Conservation (phyloP, 2,888 invertebrate genomes). For the Amphipoea oculea region DNA sequence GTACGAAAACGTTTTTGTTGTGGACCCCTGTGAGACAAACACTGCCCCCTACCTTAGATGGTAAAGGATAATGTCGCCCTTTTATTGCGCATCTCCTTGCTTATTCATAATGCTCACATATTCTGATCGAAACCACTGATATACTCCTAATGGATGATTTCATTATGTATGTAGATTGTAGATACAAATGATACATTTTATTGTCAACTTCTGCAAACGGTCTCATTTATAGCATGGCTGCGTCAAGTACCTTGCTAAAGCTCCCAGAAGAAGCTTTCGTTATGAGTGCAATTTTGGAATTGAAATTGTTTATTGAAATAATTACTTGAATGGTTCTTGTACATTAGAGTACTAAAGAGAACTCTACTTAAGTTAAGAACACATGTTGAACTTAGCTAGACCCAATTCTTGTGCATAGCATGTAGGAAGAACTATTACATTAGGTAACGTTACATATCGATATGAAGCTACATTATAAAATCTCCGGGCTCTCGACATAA, state of each 20-base stretch:
- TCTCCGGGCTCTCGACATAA: slow-evolving; percentile 75
- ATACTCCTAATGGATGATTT: slow-evolving; percentile 38
- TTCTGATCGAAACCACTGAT: slow-evolving; percentile 44
- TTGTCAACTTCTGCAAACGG: slow-evolving; percentile 1
- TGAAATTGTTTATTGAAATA: no score
- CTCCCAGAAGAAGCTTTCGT: neutral
- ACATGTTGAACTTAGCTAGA: neutral
- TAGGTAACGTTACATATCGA: slow-evolving; percentile 29
- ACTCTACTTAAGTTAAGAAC: neutral
- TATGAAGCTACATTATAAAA: slow-evolving; percentile 49
- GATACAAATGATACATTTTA: slow-evolving; percentile 29
- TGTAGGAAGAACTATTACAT: slow-evolving; percentile 1
- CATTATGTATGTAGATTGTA: slow-evolving; percentile 23
- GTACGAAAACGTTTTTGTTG: slow-evolving; percentile 77
- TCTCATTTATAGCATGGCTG: neutral
- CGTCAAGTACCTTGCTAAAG: slow-evolving; percentile 12
- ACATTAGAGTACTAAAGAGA: neutral
- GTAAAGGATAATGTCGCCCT: slow-evolving; percentile 73
- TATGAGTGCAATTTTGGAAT: no score
- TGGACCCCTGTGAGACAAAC: slow-evolving; percentile 76
- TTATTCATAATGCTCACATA: slow-evolving; percentile 61
- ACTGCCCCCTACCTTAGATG: slow-evolving; percentile 72
- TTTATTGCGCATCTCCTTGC: slow-evolving; percentile 73
- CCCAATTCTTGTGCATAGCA: neutral
- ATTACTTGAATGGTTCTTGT: neutral